Base-by-base conservation (phyloP, 2,888 invertebrate genomes). In the Eilema griseolum region DNA sequence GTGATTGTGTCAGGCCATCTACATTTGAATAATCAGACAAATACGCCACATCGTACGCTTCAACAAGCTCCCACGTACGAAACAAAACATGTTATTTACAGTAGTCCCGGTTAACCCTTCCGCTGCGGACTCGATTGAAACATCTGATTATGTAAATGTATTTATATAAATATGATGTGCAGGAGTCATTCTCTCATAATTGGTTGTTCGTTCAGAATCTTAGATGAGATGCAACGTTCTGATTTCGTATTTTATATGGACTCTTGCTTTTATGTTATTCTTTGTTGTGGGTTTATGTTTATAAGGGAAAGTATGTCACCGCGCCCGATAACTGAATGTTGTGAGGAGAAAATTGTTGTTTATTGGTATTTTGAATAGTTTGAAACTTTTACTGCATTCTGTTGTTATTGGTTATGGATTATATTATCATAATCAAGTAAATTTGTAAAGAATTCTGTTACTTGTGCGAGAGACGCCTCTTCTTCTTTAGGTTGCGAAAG, bases 71-170 rank as follows among this genome's bases (percentile, higher is more conserved):
- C 31, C 64, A 61, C 66, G 77, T 76, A 28, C 74, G 77, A 79
- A 79, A 77, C 73, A 65, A 24, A 75, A 82, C 72, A 82, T 78
- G 78, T 75, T 69, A 80, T 74, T 76, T 72, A 70, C 77, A 81
- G 79, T 70, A 72, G 63, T 66, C 72, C 61, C 71, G 74, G 74
- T 64, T 64, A 82, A 77, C 73, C 78, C 80, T 72, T 60, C 74
- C 69, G 67, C 67, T 46, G 56, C 73, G 33, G 37, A 59, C 56
- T 23, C 65, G 76, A 83, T 79, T 79, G 73, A 81, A 74, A 83
- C 77, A 81, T 78, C 72, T 68, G 77, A 83, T 81, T 81, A 81
- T 81, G 75, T 75, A 77, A 83, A 83, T 66, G 33, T 56, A 56
- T 67, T 31, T 59, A 61, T 67, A 75, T 67, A 70, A 61, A 68